Evolutionary conservation across 2,113 vertebrate genomes (phyloP), one percentile per base, ranked within the genome.

Genomic region (Varanus komodoensis): DNA sequence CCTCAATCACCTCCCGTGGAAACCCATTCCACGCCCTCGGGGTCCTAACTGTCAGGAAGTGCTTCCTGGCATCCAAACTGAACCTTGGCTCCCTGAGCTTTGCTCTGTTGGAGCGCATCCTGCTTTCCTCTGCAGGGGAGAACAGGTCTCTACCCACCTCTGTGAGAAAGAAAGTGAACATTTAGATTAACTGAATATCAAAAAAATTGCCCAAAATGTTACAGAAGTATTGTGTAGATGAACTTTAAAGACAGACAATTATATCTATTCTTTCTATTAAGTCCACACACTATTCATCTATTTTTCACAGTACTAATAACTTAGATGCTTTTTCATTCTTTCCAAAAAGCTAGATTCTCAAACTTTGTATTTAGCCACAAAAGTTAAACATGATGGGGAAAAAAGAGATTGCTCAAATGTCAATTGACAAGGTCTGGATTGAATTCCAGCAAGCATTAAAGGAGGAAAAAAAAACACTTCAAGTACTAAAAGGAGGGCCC

Each of bases 121-220:
- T 44, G 38, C 38, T 3, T 44, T 44, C 38, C 38, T 44, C 38
- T 44, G 38, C 38, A 44, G 38, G 38, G 38, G 38, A 44, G 38
- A 44, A 44, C 38, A 44, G 38, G 38, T 3, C 38, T 44, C 38
- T 44, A 1, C 38, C 38, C 38, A 44, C 38, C 38, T 44, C 38
- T 44, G 38, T 44, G 38, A 44, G 38, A 44, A 67, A 73, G 71
- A 57, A 91, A 83, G 90, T 89, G 82, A 67, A 81, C 89, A 68
- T 29, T 74, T 21, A 44, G 2, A 50, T 32, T 50, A 52, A 82
- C 89, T 32, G 85, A 61, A 89, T 89, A 21, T 17, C 50, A 81
- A 8, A n/a, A 54, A 44, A 69, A 84, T 84, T 38, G 25, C 82
- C 82, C 50, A 2, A 68, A 8, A 69, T 68, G 2, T 48, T 81